Evolutionary conservation across 2,797 vertebrate species (phyloP), one percentile per base, ranked within the genome.

Genomic region (Microcaecilia unicolor): DNA sequence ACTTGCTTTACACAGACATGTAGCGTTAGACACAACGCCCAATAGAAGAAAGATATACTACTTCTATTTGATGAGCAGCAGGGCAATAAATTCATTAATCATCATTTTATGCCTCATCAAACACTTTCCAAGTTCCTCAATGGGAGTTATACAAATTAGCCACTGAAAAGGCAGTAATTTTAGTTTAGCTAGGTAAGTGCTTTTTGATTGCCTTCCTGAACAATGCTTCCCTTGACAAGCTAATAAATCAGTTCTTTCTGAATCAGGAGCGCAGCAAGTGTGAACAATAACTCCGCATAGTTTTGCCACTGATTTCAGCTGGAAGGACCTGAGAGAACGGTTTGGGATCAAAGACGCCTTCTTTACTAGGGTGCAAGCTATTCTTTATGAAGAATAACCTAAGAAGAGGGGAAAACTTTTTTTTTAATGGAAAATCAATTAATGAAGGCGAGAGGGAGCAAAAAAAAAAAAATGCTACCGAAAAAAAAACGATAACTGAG

Each of bases 31-130:
- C 69, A 80, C 67, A 71, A 76, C 51, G 57, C 67, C 76, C 67
- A 71, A 62, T 63, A 81, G 58, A 70, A 77, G 75, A 78, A 86
- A 83, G 87, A 90, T 88, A 89, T 86, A 86, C 84, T 84, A 85
- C 75, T 81, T 84, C 80, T 67, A 73, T 91, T 93, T 94, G 91
- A 96, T 89, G 90, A 92, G 89, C 89, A 87, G 82, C 63, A 67
- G 84, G 88, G 90, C 92, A 93, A 93, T 95, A 93, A 91, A 97
- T 96, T 94, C 91, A 97, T 98, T 98, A 92, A 98, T 98, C 93
- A 97, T 97, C 90, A 93, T 98, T 98, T 93, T 93, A 95, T 97
- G 95, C 90, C 93, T 98, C 94, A 97, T 98, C 92, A 94, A 97
- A 90, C 89, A 88, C 91, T 93, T 92, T 93, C 89, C 92, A 87